Evolutionary conservation across 2,797 vertebrate genomes (phyloP).

Genomic region (Falco novaeseelandiae): DNA sequence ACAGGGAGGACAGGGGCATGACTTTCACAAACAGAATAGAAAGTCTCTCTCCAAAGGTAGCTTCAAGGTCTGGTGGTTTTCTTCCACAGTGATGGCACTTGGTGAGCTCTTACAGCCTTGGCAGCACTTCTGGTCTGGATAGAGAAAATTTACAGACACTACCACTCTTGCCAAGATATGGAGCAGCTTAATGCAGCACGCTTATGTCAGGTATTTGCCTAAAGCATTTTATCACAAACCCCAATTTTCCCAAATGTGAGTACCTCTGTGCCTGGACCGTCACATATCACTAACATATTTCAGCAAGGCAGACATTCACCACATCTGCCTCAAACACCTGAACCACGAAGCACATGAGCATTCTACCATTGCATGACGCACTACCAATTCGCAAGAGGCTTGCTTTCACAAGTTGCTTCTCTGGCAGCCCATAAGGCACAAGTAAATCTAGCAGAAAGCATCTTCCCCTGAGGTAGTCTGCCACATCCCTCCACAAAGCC

Average conservation of each 20-base stretch:
- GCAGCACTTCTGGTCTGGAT: background rate
- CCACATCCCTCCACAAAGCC: background rate
- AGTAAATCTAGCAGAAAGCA: background rate
- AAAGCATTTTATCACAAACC: background rate
- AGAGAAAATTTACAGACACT: background rate
- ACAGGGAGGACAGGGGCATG: background rate
- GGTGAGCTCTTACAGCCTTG: background rate
- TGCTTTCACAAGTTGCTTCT: background rate
- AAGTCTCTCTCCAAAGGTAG: background rate
- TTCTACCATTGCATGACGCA: background rate
- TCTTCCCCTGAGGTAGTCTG: background rate
- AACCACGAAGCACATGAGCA: background rate
- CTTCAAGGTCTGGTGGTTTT: background rate
- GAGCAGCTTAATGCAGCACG: background rate
- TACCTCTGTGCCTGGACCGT: background rate
- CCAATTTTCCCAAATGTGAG: background rate
- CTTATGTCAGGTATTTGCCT: background rate
- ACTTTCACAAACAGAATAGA: background rate
- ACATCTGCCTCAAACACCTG: background rate
- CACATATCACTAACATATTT: background rate
- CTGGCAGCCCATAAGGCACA: background rate
- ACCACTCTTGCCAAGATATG: fast-evolving
- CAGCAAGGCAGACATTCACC: background rate
- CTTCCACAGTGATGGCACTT: background rate
- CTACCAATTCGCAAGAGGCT: background rate